Evolutionary conservation across 2,888 invertebrate species (phyloP), one percentile per base, ranked within the genome.

Genomic region (Timandra comae): DNA sequence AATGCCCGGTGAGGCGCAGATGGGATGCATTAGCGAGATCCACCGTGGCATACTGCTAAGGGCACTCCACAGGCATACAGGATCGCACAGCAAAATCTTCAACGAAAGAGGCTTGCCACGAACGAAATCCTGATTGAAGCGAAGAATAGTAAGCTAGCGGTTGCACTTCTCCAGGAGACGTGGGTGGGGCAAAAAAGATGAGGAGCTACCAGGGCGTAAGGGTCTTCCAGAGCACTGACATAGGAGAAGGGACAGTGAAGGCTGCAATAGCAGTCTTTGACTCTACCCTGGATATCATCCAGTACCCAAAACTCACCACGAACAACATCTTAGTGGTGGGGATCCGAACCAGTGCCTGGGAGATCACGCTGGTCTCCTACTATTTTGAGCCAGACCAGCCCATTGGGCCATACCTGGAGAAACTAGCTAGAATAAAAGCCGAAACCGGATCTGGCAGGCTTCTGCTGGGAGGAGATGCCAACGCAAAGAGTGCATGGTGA

Each of bases 11-110:
- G 3, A 19, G 33, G 1, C 2, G 7, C 5, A 32, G 22, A 9
- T 36, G 36, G 32, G 36, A 36, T 12, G 21, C 26, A 2, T 2
- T 36, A 8, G 36, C 36, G 2, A 16, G 36, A 11, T 19, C 36
- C 2, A 16, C 3, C 3, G 6, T 16, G 6, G 16, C 16, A 16
- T 16, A 16, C 16, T 16, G 16, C 16, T 16, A 16, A 16, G 1
- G 16, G 16, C 16, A 16, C 16, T 6, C 6, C 16, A 3, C 16
- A 16, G 16, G 1, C n/a, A n/a, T n/a, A n/a, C n/a, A n/a, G n/a
- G n/a, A n/a, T n/a, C n/a, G n/a, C n/a, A n/a, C 30, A 30, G 19
- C 10, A 8, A 16, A 30, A 30, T 10, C 19, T 30, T 1, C 24
- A 25, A 13, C 11, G 25, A 4, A 9, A 24, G 13, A 12, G 19